A percentile compares a stretch with the other conserved stretches of the same genome.
These are phyloP conservation scores for Caenorhabditis doughertyi DNA, from an alignment of 2,888 invertebrate genomes.

Conservation along the genomic window DNA sequence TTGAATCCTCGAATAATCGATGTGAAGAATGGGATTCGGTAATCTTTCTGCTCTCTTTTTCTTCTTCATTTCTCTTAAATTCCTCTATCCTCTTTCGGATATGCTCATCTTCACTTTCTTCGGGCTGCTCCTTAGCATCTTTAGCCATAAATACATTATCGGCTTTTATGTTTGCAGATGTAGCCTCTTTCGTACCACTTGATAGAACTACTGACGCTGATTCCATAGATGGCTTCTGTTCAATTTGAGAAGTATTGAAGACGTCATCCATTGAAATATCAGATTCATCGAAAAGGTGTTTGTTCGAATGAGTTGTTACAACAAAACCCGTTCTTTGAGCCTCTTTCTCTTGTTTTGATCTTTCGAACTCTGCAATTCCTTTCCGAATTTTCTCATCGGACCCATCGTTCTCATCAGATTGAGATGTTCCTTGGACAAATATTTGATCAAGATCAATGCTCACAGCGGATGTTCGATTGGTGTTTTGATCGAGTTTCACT, in stretches of 20 bases:
- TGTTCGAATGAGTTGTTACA: constrained; percentile 12
- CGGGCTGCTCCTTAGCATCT: neutral
- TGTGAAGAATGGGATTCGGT: constrained; percentile 4
- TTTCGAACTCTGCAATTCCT: constrained; percentile 42
- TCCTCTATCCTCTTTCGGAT: constrained; percentile 28
- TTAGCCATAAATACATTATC: neutral
- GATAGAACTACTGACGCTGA: neutral
- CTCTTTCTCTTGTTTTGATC: constrained; percentile 35
- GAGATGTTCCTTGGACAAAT: constrained; percentile 14
- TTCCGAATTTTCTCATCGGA: constrained; percentile 24
- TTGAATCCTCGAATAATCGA: constrained; percentile 24
- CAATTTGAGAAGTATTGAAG: constrained; percentile 5
- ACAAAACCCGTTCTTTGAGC: neutral
- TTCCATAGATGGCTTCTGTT: neutral
- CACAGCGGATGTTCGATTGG: constrained; percentile 15
- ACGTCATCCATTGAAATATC: constrained; percentile 44
- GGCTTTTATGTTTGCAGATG: neutral
- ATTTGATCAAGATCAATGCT: constrained; percentile 48
- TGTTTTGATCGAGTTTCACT: no score
- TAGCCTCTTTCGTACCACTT: neutral
- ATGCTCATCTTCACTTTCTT: constrained; percentile 6
- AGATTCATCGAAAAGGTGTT: constrained; percentile 19
- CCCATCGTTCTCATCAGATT: neutral
- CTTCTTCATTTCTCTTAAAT: constrained; percentile 21
- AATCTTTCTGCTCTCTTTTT: neutral